Evolutionary conservation across 2,888 invertebrate species (phyloP).

Genomic region (Anthrax anthrax): DNA sequence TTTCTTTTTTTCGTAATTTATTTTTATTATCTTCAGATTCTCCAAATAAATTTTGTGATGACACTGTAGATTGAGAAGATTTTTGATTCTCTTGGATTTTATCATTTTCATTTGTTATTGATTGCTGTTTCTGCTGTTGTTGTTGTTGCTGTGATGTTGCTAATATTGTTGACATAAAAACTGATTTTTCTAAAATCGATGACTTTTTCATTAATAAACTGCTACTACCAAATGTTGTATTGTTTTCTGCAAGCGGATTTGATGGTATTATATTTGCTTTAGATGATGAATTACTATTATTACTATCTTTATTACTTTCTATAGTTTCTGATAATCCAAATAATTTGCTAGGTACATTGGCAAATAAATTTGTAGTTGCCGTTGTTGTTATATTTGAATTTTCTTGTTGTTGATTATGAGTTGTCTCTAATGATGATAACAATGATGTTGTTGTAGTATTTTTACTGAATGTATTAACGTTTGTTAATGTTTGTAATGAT

Average conservation of each 20-base stretch:
- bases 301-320: not conserved
- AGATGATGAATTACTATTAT: not conserved
- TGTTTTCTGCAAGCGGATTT: conserved; percentile 27
- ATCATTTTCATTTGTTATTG: conserved; percentile 8
- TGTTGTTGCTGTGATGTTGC: not conserved
- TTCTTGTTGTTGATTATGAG: not conserved
- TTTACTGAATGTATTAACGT: conserved; percentile 1
- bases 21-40: conserved; percentile 16
- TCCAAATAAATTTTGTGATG: conserved; percentile 13
- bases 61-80: not conserved
- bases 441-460: not conserved
- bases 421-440: conserved; percentile 1
- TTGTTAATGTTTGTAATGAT: not conserved
- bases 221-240: conserved; percentile 29
- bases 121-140: not conserved
- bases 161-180: conserved; percentile 15
- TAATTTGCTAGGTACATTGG: conserved; percentile 6
- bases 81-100: conserved; percentile 7
- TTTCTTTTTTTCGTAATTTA: conserved; percentile 14
- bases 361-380: conserved; percentile 2
- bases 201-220: conserved; percentile 27
- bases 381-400: not conserved
- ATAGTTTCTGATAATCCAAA: conserved; percentile 7
- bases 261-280: conserved; percentile 14
- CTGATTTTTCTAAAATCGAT: conserved; percentile 27